Evolutionary conservation across 2,888 invertebrate species (phyloP).

Genomic region (Omphaloscelis lunosa): DNA sequence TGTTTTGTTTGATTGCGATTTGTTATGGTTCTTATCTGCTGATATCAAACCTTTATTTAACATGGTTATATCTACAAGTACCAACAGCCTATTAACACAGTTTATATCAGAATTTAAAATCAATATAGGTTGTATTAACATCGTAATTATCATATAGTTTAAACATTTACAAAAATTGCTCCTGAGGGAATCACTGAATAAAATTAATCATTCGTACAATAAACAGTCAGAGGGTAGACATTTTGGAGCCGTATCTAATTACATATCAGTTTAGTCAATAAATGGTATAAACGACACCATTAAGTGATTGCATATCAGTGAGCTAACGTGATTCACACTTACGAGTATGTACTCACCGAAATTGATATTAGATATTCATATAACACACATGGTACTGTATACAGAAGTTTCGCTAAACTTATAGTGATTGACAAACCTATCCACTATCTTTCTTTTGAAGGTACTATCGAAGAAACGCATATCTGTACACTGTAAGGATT

Average conservation of each 20-base stretch:
- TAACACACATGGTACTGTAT: not conserved
- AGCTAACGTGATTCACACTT: constrained; percentile 41
- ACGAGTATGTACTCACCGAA: constrained; percentile 28
- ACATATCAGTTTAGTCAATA: constrained; percentile 44
- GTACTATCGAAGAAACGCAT: too few relatives aligned
- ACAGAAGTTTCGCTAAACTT: not conserved
- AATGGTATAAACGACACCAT: constrained; percentile 28
- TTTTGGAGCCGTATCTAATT: constrained; percentile 32
- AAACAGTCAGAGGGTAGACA: constrained; percentile 5
- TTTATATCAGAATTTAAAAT: constrained; percentile 44
- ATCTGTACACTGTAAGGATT: too few relatives aligned
- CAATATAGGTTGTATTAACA: constrained; percentile 15
- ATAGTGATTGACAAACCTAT: constrained; percentile 1
- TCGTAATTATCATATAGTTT: constrained; percentile 10
- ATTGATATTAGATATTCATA: constrained; percentile 31
- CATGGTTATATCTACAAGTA: constrained; percentile 43
- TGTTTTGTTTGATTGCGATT: constrained; percentile 53
- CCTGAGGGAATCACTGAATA: constrained; percentile 10
- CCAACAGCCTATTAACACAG: constrained; percentile 50
- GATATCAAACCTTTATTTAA: constrained; percentile 55
- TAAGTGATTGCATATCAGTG: constrained; percentile 53
- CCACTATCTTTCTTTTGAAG: too few relatives aligned
- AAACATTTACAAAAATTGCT: constrained; percentile 13
- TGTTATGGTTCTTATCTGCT: constrained; percentile 58
- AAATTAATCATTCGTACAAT: constrained; percentile 22